Evolutionary conservation across 1,140 invertebrate genomes (phyloP), one percentile per base, ranked within the genome.

Genomic region (Leucophenga varia): DNA sequence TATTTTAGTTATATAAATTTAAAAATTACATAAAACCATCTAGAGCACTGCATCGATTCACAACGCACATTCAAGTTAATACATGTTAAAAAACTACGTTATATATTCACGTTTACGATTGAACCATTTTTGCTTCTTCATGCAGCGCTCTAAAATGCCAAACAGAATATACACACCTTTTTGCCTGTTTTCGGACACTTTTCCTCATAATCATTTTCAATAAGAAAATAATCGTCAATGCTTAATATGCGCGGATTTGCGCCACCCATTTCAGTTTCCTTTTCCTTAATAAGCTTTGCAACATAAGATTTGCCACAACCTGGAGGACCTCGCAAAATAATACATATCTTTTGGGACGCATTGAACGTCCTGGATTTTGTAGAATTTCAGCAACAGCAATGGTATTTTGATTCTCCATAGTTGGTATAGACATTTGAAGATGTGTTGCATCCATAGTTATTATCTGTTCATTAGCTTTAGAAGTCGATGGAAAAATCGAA

Each of bases 151-250:
- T 31, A 79, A n/a, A n/a, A n/a, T n/a, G n/a, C n/a, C n/a, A n/a
- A n/a, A n/a, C n/a, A n/a, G n/a, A n/a, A 9, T 2, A 16, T 76
- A 49, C 78, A 83, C 6, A 86, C 76, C 72, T 81, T 85, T 64
- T 88, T 90, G 10, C 90, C 90, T 45, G 89, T 90, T 55, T 88
- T 84, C 6, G 83, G 79, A 68, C 93, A 90, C 21, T 71, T 81
- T 81, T 52, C 86, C 82, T 64, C 87, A 83, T 87, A 86, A 75
- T 95, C 93, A 39, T 86, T 84, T 79, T 97, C 94, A 35, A 89
- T 85, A 77, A 96, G 88, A 63, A 96, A 97, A 76, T 97, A 98
- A 79, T 98, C 94, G 77, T 98, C 94, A 32, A 98, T 82, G 52
- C 90, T 93, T 42, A 97, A 81, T 61, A 98, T 95, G 54, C 95